Evolutionary conservation across 1,140 invertebrate genomes (phyloP).

Genomic region (Acromyrmex heyeri): DNA sequence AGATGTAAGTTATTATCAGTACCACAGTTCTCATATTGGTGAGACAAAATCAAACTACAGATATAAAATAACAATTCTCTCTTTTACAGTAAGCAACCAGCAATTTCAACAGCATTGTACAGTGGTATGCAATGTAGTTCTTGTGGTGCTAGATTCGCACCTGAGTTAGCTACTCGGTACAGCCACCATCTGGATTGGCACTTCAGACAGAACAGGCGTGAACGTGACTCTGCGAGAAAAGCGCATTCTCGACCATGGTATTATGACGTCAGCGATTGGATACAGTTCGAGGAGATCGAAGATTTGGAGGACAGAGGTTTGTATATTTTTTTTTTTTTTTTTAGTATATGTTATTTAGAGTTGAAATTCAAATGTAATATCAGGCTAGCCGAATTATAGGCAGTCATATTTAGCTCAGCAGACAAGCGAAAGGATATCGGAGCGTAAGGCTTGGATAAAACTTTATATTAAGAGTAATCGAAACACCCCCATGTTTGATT

Average conservation of each 20-base stretch:
- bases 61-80: conserved; percentile 11
- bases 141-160: conserved; percentile 96
- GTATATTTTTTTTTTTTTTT: conserved; percentile 4
- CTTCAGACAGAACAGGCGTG: conserved; percentile 96
- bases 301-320: conserved; percentile 96
- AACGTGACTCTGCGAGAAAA: conserved; percentile 93
- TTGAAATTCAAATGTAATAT: neutral
- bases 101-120: conserved; percentile 91
- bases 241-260: conserved; percentile 95
- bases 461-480: neutral
- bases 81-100: conserved; percentile 88
- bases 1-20: conserved; percentile 88
- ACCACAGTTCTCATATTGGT: too few species aligned
- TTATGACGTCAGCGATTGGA: conserved; percentile 96
- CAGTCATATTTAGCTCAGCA: neutral
- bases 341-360: neutral
- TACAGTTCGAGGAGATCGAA: conserved; percentile 97
- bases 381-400: neutral
- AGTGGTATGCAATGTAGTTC: conserved; percentile 97
- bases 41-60: neutral
- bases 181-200: conserved; percentile 99
- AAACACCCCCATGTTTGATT: neutral
- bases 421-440: neutral
- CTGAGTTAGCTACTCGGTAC: conserved; percentile 95
- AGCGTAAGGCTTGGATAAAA: neutral